phyloP scores from a whole-genome alignment of 2,888 invertebrate species.

The Himalopsyche kuldschensis region DNA sequence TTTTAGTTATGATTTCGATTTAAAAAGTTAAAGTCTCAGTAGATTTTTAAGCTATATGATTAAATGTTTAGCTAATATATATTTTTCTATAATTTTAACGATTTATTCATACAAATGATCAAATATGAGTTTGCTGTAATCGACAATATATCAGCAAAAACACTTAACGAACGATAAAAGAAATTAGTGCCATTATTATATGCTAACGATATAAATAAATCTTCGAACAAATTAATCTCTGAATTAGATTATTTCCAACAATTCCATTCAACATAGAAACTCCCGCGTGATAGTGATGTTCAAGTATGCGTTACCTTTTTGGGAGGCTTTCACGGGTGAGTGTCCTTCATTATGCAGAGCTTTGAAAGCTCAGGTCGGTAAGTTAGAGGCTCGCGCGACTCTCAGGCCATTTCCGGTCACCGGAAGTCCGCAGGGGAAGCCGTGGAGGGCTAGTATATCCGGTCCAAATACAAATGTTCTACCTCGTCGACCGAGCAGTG shows the following conservation, averaged over 20 bases:
- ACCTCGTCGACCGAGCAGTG: neutral
- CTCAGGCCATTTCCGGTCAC: conserved; percentile 8
- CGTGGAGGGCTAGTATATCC: conserved; percentile 2
- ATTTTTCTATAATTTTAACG: too few relatives aligned
- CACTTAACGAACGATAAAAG: too few relatives aligned
- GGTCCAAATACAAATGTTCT: conserved; percentile 8
- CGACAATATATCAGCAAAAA: too few relatives aligned
- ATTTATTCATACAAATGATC: too few relatives aligned
- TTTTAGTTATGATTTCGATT: too few relatives aligned
- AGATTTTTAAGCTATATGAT: too few relatives aligned
- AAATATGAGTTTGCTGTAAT: too few relatives aligned
- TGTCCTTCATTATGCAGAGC: neutral
- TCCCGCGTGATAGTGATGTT: neutral
- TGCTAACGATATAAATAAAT: neutral
- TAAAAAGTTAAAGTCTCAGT: too few relatives aligned
- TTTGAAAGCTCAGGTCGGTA: neutral
- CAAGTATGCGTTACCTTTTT: neutral
- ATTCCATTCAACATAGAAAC: neutral
- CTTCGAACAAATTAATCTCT: neutral
- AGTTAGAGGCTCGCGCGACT: neutral
- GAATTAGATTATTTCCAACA: neutral
- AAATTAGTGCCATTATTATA: too few relatives aligned
- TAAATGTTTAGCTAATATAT: too few relatives aligned
- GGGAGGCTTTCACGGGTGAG: neutral
- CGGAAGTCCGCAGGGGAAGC: conserved; percentile 11